Evolutionary conservation across 2,888 invertebrate genomes (phyloP), one percentile per base, ranked within the genome.

Genomic region (Hydrotaea diabolus): DNA sequence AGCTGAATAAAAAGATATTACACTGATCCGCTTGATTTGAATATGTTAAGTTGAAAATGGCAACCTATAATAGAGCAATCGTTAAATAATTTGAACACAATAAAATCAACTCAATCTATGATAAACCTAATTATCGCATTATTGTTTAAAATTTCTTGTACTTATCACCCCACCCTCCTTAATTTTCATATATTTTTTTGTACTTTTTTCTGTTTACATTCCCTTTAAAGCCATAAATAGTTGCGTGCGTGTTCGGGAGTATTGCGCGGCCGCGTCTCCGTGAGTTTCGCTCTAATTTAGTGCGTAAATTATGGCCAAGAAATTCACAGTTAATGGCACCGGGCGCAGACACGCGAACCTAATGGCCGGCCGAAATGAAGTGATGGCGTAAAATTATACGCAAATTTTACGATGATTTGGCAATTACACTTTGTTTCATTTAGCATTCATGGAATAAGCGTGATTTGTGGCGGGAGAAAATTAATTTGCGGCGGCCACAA

Each of bases 351-450:
- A 13, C 15, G 26, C 36, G 15, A 36, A 62, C 36, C 36, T 62
- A 62, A 62, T 62, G 66, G 13, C 43, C 43, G 11, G 1, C 21
- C 2, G 3, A 66, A 66, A 66, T 66, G 17, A 64, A 64, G 36
- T 64, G 17, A 36, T 59, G 21, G 17, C 8, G 64, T 36, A 66
- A 39, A 66, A 66, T 64, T 64, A 19, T 36, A 64, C 64, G 9
- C 66, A 39, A 19, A 43, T 43, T 43, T 66, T 43, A 43, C 15
- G 66, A 66, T 66, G 66, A 66, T 66, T 66, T 66, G 9, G 66
- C 66, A 66, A 66, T 66, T 66, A 43, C n/a, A n/a, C 19, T 39
- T 19, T 39, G 17, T 66, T 66, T 17, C 39, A 39, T 39, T 17
- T 8, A 17, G 21, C 17, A 36, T 64, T 2, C 43, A 66, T 19